Base-by-base conservation (phyloP, 2,113 vertebrate genomes). In the Tyto alba region DNA sequence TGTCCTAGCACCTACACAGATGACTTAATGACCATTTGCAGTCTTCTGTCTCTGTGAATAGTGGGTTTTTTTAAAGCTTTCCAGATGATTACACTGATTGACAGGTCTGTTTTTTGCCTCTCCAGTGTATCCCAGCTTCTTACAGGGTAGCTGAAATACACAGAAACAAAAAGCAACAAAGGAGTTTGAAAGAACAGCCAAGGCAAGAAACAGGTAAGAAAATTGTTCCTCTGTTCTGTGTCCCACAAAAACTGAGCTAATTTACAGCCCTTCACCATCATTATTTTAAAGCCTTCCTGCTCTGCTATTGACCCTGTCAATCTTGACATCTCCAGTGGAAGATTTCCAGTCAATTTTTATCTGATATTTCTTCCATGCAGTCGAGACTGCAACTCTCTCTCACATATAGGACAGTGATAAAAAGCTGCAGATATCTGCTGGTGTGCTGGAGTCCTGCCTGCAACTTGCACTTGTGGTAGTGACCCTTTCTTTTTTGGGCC, bases 361-460 rank as follows among this genome's bases (percentile, higher is more conserved):
- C 32, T 50, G 52, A 32, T 26, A 16, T 2, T 50, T 63, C 21
- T 40, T 72, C 32, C 23, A 36, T 41, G 30, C 25, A 69, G 55
- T 16, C 0, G 0, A 16, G 36, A n/a, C 40, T 57, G 26, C 4
- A 16, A 38, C 12, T 26, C 13, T 67, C 8, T n/a, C n/a, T 56
- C 50, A 16, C 0, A 0, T 18, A 22, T 50, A 11, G 45, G 43
- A 7, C 40, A 34, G 27, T 0, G 2, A 27, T 11, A 45, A 59
- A 12, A 41, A 62, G 13, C 29, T 75, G 50, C 15, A 60, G 68
- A 27, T 64, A 2, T 60, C 23, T 60, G 16, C 16, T 80, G 41
- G 7, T 76, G 16, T 50, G 16, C 20, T 47, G 23, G 29, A 63
- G 34, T 87, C 38, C 34, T 40, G 34, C 7, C 9, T 41, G 38